A percentile compares a stretch with the other conserved stretches of the same genome.
Evolutionary conservation across 2,888 invertebrate genomes (phyloP).

Genomic region (Leistus spinibarbis): DNA sequence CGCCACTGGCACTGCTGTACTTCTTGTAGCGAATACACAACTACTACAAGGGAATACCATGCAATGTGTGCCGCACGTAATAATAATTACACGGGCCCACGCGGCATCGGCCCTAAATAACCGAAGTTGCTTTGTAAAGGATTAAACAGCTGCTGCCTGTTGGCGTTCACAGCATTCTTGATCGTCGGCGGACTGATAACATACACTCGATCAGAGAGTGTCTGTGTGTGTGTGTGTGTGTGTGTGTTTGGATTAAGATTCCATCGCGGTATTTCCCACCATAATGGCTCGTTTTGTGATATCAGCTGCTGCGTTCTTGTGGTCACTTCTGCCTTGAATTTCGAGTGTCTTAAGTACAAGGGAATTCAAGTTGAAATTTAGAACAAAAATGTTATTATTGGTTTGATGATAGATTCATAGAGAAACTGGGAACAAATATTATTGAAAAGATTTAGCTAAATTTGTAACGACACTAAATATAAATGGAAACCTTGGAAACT

Average conservation of each 20-base stretch:
- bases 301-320: neutral
- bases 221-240: neutral
- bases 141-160: neutral
- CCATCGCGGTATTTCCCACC: neutral
- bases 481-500: too few relatives aligned
- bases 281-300: neutral
- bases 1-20: slow-evolving; percentile 46
- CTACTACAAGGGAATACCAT: neutral
- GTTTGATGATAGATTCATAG: too few relatives aligned
- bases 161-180: neutral
- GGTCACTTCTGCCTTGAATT: too few relatives aligned
- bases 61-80: neutral
- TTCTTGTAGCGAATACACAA: slow-evolving; percentile 45
- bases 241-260: neutral
- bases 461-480: too few relatives aligned
- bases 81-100: slow-evolving; percentile 45
- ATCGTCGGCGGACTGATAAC: neutral
- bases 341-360: too few relatives aligned
- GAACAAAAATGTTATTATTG: too few relatives aligned
- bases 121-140: neutral
- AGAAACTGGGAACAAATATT: too few relatives aligned
- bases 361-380: too few relatives aligned
- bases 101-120: slow-evolving; percentile 5
- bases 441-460: too few relatives aligned
- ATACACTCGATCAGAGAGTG: too few relatives aligned